These are phyloP conservation scores for Rhinatrema bivittatum DNA, from an alignment of 2,797 vertebrate species.

Conservation along the genomic window DNA sequence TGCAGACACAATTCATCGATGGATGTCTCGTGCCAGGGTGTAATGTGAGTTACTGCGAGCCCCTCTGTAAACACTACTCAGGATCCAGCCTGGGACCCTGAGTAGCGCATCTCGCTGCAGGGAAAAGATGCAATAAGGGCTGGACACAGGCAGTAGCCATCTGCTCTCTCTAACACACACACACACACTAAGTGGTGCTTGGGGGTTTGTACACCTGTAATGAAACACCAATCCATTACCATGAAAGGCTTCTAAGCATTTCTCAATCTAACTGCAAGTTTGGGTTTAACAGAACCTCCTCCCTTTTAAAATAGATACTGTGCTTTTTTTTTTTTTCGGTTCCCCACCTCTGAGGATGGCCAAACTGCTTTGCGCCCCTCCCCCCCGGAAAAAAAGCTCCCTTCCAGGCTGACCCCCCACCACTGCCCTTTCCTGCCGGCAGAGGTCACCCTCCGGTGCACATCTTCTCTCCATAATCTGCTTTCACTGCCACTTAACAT, in stretches of 20 bases:
- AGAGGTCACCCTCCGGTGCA: too few species aligned
- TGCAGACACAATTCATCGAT: constrained; percentile 1
- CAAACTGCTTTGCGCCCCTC: too few species aligned
- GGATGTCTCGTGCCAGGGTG: background rate
- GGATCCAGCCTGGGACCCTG: background rate
- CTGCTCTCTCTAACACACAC: too few species aligned
- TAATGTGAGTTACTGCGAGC: background rate
- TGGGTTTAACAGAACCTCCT: too few species aligned
- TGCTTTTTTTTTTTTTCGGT: too few species aligned
- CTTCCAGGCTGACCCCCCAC: too few species aligned
- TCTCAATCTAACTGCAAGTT: background rate
- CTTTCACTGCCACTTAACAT: too few species aligned
- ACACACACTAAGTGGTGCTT: constrained; percentile 11
- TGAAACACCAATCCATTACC: constrained; percentile 10
- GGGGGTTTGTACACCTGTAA: constrained; percentile 8
- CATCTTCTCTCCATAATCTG: too few species aligned
- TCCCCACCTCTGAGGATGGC: too few species aligned
- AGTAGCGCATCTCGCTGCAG: constrained; percentile 2
- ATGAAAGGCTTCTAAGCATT: constrained; percentile 12
- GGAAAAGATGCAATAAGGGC: constrained; percentile 6
- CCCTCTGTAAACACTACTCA: constrained; percentile 16
- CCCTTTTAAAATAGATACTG: too few species aligned
- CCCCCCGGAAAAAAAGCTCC: too few species aligned
- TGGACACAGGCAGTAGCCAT: background rate
- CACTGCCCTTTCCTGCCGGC: too few species aligned